Evolutionary conservation across 2,797 vertebrate genomes (phyloP), one percentile per base, ranked within the genome.

Genomic region (Sphenopsis melanotis): DNA sequence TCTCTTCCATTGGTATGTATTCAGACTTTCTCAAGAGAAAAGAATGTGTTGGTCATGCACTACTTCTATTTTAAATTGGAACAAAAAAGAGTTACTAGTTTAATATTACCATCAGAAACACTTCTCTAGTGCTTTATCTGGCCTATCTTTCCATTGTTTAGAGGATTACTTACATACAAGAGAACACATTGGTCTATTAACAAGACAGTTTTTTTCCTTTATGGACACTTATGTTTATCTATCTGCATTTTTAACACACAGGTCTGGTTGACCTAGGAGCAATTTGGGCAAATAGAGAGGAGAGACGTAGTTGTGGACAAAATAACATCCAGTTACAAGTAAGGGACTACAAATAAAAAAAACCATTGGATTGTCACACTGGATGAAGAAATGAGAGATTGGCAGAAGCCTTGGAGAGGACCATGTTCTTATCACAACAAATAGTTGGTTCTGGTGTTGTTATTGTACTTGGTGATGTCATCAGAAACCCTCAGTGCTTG

Each of bases 11-110:
- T 90, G 55, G 44, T 82, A 79, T 70, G 59, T 26, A 46, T 69
- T 93, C 69, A 93, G 81, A 89, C 41, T 88, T 96, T 86, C 82
- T 69, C 79, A 86, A 90, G 72, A 84, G 55, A 56, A 86, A 91
- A 93, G 47, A 89, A 92, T 83, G n/a, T 47, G 12, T 17, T 88
- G 61, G 50, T 81, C 61, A 59, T 83, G 69, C 23, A 59, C 61
- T 8, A 12, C 22, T 95, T 85, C 86, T 91, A 47, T 91, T 93
- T 87, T 81, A 77, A 93, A 78, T n/a, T 44, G 15, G 20, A 69
- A 65, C 16, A 44, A 61, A 77, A 90, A 84, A 41, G 14, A 63
- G 15, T 64, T 49, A 16, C 36, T 83, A 64, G 52, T 83, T 81
- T 89, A 93, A 59, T 59, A 30, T n/a, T 34, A n/a, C n/a, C 36